phyloP scores from a whole-genome alignment of 2,113 vertebrate species.

The Echinops telfairi region DNA sequence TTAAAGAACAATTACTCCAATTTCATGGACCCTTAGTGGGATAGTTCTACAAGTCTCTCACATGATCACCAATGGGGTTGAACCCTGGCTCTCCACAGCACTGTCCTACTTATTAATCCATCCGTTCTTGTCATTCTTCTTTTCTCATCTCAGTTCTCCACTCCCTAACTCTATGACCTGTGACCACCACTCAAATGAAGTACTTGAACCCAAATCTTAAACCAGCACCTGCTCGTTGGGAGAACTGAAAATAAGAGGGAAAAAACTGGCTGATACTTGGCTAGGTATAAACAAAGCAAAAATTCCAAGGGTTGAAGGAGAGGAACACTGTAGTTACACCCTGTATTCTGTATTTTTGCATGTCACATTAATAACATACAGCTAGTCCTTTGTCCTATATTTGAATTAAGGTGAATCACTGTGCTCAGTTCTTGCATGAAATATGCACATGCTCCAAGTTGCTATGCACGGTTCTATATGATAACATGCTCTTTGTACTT shows the following conservation, averaged over 20 bases:
- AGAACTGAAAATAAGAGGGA: not conserved
- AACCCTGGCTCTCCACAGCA: not conserved
- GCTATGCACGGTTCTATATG: constrained; percentile 42
- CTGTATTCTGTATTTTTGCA: constrained; percentile 50
- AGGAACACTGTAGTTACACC: not conserved
- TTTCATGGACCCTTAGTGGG: not conserved
- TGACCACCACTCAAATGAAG: not conserved
- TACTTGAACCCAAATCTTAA: not conserved
- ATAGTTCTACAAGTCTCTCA: not conserved
- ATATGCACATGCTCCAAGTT: constrained; percentile 51
- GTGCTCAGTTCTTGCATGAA: constrained; percentile 69
- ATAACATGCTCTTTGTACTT: constrained; percentile 80
- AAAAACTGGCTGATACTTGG: not conserved
- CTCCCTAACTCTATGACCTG: not conserved
- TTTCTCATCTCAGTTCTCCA: not conserved
- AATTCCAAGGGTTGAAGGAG: not conserved
- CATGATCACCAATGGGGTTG: not conserved
- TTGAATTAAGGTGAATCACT: constrained; percentile 75
- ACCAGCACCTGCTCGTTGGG: not conserved
- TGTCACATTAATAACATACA: constrained; percentile 29
- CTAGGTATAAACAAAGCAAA: constrained; percentile 17
- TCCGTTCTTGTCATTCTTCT: not conserved
- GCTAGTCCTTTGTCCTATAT: constrained; percentile 41
- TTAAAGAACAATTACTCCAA: not conserved
- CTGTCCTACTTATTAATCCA: not conserved